A percentile compares a stretch with the other conserved stretches of the same genome.
Evolutionary conservation across 2,113 vertebrate species (phyloP).

Genomic region (Gobius niger): DNA sequence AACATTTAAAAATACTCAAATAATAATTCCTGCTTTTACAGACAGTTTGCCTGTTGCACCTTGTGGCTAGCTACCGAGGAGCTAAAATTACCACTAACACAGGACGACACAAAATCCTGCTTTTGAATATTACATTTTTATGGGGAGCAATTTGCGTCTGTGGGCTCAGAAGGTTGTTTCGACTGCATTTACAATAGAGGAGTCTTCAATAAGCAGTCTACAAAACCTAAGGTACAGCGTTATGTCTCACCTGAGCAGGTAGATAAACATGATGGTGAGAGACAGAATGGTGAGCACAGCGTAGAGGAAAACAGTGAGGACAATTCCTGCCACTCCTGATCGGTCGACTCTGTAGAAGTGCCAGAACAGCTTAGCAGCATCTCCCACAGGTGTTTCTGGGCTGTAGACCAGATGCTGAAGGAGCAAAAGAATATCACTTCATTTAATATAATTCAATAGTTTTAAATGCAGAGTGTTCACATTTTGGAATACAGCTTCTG

Average conservation of each 20-base stretch:
- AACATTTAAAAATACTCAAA: conserved; percentile 51
- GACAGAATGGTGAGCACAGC: conserved; percentile 81
- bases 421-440: conserved; percentile 5
- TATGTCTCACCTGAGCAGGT: conserved; percentile 84
- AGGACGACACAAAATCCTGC: conserved; percentile 17
- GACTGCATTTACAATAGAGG: too few species aligned
- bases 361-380: conserved; percentile 93
- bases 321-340: conserved; percentile 79
- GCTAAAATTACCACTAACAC: conserved; percentile 8
- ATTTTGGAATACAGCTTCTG: too few species aligned
- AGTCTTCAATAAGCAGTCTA: too few species aligned
- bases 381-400: conserved; percentile 82
- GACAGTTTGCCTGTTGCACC: conserved; percentile 9
- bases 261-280: conserved; percentile 79
- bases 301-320: conserved; percentile 85
- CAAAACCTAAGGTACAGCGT: too few species aligned
- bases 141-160: neutral
- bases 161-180: too few species aligned
- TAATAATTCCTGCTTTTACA: conserved; percentile 33
- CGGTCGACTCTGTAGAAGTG: conserved; percentile 79
- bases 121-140: neutral
- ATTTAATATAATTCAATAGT: too few species aligned
- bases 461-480: too few species aligned
- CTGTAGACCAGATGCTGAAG: conserved; percentile 78
- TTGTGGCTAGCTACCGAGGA: conserved; percentile 29